Percentiles rank a stretch among this genome's conserved stretches.
Evolutionary conservation across 2,113 vertebrate genomes (phyloP).

Genomic region (Prionailurus viverrinus): DNA sequence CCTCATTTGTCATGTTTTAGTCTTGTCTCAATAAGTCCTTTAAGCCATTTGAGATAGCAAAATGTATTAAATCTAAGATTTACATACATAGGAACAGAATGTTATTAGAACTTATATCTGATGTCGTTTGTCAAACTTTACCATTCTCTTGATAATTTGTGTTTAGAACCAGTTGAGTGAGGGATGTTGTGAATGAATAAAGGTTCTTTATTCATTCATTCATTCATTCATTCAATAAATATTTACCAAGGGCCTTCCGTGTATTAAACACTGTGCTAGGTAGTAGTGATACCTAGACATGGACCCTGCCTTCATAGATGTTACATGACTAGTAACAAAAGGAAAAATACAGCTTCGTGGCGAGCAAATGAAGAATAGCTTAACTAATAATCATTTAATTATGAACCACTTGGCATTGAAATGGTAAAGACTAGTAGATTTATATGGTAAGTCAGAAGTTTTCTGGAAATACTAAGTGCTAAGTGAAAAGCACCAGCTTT

Average conservation of each 20-base stretch:
- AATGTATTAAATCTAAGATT: conserved; percentile 51
- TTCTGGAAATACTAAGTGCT: not conserved
- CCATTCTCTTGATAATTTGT: conserved; percentile 24
- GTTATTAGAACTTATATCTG: conserved; percentile 53
- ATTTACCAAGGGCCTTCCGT: not conserved
- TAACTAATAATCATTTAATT: not conserved
- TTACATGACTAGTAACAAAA: not conserved
- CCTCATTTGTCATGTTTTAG: not conserved
- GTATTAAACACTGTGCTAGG: not conserved
- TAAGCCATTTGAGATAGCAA: conserved; percentile 45
- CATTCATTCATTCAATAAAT: not conserved
- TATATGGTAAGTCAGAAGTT: not conserved
- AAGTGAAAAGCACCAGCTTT: conserved; percentile 2
- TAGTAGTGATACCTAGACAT: not conserved
- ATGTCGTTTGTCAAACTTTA: conserved; percentile 16
- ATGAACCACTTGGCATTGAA: not conserved
- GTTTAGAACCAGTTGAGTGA: not conserved
- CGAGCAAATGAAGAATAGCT: conserved; percentile 3
- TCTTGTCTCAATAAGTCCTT: conserved; percentile 29
- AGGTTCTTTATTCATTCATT: not conserved
- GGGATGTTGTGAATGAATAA: not conserved
- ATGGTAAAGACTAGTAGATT: not conserved
- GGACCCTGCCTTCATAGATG: not conserved
- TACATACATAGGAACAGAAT: conserved; percentile 44
- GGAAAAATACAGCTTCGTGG: not conserved